phyloP scores from a whole-genome alignment of 1,140 invertebrate genomes.

The Trichonephila clavata region DNA sequence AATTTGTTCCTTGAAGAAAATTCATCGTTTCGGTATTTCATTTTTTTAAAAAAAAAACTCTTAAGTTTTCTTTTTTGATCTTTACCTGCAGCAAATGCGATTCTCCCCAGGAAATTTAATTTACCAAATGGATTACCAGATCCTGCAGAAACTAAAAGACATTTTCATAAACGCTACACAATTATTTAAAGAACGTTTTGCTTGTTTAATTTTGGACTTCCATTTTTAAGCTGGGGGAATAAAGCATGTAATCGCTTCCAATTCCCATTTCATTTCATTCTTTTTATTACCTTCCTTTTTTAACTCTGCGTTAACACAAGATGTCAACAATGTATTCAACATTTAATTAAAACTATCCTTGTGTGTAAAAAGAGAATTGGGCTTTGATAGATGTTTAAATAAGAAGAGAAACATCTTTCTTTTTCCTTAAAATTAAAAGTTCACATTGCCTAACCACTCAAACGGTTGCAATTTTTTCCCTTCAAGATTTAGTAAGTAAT shows the following conservation, averaged over 20 bases:
- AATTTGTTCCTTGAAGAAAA: not conserved
- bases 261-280: not conserved
- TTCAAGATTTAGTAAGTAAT: not conserved
- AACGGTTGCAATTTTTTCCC: not conserved
- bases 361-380: not conserved
- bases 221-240: not conserved
- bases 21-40: not conserved
- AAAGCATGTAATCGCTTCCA: not conserved
- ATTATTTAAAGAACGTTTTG: not conserved
- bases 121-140: not conserved
- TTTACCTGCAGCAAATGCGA: too few relatives aligned
- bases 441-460: too few relatives aligned
- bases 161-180: not conserved
- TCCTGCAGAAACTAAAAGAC: not conserved
- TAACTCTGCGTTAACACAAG: not conserved
- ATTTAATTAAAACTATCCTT: not conserved
- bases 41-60: not conserved
- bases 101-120: not conserved
- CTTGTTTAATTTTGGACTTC: not conserved
- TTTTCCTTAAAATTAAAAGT: not conserved
- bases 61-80: not conserved
- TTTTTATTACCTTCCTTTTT: not conserved
- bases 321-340: not conserved
- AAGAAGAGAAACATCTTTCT: not conserved
- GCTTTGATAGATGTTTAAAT: not conserved